Percentiles rank a stretch among this genome's conserved stretches.
Evolutionary conservation across 2,113 vertebrate genomes (phyloP).

Genomic region (Crypturellus undulatus): DNA sequence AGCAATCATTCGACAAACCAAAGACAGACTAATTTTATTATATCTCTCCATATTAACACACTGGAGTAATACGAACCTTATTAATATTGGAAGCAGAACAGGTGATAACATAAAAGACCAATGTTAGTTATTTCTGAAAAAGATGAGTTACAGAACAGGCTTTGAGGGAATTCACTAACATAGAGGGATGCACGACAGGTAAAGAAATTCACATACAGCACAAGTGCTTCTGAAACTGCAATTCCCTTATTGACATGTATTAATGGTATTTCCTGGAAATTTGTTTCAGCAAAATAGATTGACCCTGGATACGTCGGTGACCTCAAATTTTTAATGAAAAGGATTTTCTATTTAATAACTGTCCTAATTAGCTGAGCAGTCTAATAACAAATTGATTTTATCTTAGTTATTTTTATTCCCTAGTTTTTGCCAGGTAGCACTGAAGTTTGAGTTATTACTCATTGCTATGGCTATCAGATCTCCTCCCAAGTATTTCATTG

Average conservation of each 20-base stretch:
- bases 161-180: background rate
- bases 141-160: background rate
- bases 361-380: background rate
- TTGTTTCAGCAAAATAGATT: background rate
- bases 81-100: background rate
- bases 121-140: background rate
- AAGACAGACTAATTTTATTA: background rate
- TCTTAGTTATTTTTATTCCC: background rate
- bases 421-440: background rate
- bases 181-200: background rate
- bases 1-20: background rate
- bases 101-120: background rate
- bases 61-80: background rate
- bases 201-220: constrained; percentile 41
- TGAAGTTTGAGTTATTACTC: background rate
- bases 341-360: background rate
- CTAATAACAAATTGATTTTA: background rate
- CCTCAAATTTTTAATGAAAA: background rate
- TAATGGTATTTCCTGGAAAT: background rate
- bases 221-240: background rate
- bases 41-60: background rate
- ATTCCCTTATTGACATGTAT: background rate
- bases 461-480: background rate
- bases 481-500: background rate
- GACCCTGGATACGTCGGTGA: background rate